Conservation (phyloP, 2,888 invertebrate species). For the Chalcosyrphus nemorum region DNA sequence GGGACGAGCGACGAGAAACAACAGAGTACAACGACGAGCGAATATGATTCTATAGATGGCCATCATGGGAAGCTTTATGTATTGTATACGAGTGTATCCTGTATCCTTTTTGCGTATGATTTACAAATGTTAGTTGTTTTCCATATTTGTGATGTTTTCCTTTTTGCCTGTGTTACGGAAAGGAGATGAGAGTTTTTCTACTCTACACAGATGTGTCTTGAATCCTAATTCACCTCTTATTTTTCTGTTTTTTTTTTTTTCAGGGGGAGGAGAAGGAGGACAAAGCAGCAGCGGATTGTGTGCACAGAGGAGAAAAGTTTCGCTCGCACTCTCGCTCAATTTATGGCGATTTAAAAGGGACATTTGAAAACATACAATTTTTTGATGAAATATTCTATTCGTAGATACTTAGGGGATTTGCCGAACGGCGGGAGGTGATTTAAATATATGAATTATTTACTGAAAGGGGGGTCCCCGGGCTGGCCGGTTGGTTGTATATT, state of each 20-base stretch:
- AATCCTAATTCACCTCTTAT: conserved; percentile 53
- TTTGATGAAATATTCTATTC: conserved; percentile 46
- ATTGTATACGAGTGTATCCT: neutral
- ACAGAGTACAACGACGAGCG: neutral
- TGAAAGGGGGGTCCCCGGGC: neutral
- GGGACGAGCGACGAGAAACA: neutral
- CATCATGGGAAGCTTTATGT: conserved; percentile 40
- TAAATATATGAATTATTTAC: conserved; percentile 66
- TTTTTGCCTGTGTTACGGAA: neutral
- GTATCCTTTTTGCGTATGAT: conserved; percentile 59
- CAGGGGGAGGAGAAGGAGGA: no score
- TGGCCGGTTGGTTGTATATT: neutral
- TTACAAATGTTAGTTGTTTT: conserved; percentile 51
- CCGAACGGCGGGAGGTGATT: conserved; percentile 46
- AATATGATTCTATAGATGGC: conserved; percentile 28
- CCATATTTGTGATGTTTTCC: conserved; percentile 42
- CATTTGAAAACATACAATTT: conserved; percentile 53
- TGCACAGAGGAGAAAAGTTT: neutral
- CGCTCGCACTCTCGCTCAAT: conserved; percentile 6
- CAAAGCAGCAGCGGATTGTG: no score
- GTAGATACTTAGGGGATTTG: conserved; percentile 58
- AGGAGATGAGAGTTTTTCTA: conserved; percentile 41
- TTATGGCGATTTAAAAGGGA: conserved; percentile 61
- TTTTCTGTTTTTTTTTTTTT: no score
- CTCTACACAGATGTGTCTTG: conserved; percentile 53